These are phyloP conservation scores for Athene noctua DNA, from an alignment of 2,113 vertebrate species.

Conservation along the genomic window DNA sequence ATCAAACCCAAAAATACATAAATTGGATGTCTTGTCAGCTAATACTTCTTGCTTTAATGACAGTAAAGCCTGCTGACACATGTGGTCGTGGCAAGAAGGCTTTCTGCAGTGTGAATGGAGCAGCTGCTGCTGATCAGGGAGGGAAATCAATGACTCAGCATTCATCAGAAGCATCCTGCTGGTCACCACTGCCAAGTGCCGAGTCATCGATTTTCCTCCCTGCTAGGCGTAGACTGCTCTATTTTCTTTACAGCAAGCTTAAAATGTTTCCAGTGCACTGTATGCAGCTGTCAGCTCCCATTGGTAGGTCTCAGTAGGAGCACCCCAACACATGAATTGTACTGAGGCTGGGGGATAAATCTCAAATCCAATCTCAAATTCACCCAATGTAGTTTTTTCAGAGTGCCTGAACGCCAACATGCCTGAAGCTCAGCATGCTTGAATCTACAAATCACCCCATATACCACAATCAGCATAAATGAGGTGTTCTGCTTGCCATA, in stretches of 20 bases:
- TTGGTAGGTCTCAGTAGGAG: conserved; percentile 18
- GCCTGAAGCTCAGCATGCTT: background rate
- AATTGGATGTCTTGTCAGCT: conserved; percentile 23
- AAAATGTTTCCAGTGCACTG: conserved; percentile 18
- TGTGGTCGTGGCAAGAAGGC: background rate
- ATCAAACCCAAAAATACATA: background rate
- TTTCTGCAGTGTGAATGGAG: conserved; percentile 51
- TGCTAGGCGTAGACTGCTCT: conserved; percentile 53
- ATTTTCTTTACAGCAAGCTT: conserved; percentile 53
- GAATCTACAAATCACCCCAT: background rate
- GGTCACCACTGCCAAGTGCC: conserved; percentile 67
- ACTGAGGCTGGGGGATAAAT: background rate
- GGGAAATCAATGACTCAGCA: conserved; percentile 70
- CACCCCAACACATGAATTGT: conserved; percentile 7
- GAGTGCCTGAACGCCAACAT: background rate
- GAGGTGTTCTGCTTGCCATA: conserved; percentile 32
- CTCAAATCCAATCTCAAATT: background rate
- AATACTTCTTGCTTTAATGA: conserved; percentile 10
- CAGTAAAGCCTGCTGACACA: conserved; percentile 21
- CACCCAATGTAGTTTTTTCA: background rate
- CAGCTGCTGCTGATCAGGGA: conserved; percentile 52
- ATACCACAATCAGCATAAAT: background rate
- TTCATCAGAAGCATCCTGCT: conserved; percentile 61
- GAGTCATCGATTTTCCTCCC: conserved; percentile 69
- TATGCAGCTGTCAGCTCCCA: conserved; percentile 23